Conservation (phyloP, 2,113 vertebrate species). For the Rhynchomys soricoides region DNA sequence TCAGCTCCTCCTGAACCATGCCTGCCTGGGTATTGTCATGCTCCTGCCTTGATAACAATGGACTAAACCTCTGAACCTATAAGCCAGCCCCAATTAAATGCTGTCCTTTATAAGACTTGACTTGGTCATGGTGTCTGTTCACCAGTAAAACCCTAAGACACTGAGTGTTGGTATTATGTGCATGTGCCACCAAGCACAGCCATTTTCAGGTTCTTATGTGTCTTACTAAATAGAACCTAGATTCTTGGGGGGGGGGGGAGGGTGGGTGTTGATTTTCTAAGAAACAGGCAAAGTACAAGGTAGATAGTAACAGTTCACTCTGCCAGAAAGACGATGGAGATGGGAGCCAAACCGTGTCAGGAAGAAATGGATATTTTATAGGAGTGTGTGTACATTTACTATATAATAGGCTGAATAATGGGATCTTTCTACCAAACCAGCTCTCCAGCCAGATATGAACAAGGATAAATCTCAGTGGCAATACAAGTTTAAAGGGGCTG, state of each 20-base stretch:
- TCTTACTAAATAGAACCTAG: neutral
- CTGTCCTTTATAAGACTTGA: no score
- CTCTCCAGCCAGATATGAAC: neutral
- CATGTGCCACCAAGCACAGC: neutral
- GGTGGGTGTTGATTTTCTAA: neutral
- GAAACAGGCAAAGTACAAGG: neutral
- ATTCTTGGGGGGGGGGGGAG: neutral
- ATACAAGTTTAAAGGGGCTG: neutral
- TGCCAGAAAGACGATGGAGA: neutral
- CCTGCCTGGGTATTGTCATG: no score
- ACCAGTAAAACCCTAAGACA: no score
- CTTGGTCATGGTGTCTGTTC: no score
- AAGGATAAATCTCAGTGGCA: neutral
- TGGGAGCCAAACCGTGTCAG: neutral
- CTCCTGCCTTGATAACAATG: no score
- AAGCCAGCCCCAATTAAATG: no score
- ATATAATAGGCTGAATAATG: neutral
- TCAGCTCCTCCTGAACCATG: no score
- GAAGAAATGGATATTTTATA: neutral
- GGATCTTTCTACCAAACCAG: neutral
- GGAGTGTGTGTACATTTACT: neutral
- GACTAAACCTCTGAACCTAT: no score
- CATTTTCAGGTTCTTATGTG: neutral
- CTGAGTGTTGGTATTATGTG: neutral
- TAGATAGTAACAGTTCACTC: neutral